Base-by-base conservation (phyloP, 2,113 vertebrate species). In the Rhegmatorhina hoffmannsi region DNA sequence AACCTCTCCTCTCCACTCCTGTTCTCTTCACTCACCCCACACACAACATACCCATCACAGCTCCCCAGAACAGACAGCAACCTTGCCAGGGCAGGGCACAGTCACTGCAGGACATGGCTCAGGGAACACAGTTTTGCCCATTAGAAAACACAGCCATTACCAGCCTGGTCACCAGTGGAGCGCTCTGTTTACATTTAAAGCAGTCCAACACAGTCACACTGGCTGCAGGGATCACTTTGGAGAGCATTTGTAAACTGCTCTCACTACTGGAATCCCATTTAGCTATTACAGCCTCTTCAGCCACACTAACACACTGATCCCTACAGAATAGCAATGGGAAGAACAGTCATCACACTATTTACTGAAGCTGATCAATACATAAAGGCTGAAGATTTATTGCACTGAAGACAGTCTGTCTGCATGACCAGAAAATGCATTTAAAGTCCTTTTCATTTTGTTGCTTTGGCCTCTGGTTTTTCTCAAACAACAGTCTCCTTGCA, bases 211-310 rank as follows among this genome's bases (percentile, higher is more conserved):
- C 23, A 81, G 81, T 13, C 47, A 25, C 43, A 31, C 78, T 34
- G 82, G 85, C 64, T 55, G 55, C 2, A 1, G 92, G 89, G 34
- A 63, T 72, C 80, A 44, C 84, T 97, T 92, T 70, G 75, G 84
- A 97, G 74, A 92, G 50, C 82, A 68, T 81, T 60, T 94, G 78
- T 52, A 89, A 92, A 91, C 87, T 66, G 6, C 66, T 49, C 81
- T 93, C 81, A 25, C 87, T 92, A 44, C 89, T 74, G 60, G 87
- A 95, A 97, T 87, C 60, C 89, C 95, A 95, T 84, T 97, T 92
- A 95, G 90, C 38, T 58, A 50, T 86, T 69, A 68, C 4, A 67
- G 81, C n/a, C 75, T 93, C 90, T 85, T 84, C 69, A 49, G 94
- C 73, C 56, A 85, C 3, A 46, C 62, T 26, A 79, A 92, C 67